Evolutionary conservation across 2,113 vertebrate genomes (phyloP), one percentile per base, ranked within the genome.

Genomic region (Hepsetus odoe): DNA sequence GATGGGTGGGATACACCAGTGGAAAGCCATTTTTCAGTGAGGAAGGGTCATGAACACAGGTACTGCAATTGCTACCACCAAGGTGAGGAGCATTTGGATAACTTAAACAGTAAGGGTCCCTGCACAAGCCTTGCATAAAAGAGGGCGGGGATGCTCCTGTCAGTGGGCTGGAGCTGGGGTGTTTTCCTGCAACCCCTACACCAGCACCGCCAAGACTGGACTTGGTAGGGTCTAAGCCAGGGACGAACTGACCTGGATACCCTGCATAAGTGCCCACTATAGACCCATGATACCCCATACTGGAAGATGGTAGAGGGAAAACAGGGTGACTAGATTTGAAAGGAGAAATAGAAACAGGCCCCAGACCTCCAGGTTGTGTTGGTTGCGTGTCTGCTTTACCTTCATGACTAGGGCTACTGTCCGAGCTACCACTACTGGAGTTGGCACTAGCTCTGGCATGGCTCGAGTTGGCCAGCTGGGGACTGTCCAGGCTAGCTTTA

Each of bases 81-180:
- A 98, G 91, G 84, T 96, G 96, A 18, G 96, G 94, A 74, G 96
- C 91, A 71, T 93, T 91, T 72, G 97, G 96, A 87, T 97, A 99
- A 86, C 94, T 96, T 75, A 98, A 91, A 86, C 97, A 99, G 67
- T 98, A 99, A 1, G 97, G 97, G 93, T 99, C 97, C 87, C 97
- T 90, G 91, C 97, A 99, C 82, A 98, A 90, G 89, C 96, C 94
- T 89, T 98, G 96, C 94, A 99, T 95, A 91, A 98, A 97, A 77
- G 97, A 96, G 0, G 97, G 96, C 1, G 96, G 96, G 12, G 97
- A 98, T 87, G 97, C 94, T 0, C 97, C 96, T 0, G 96, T 96
- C 68, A 98, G 94, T 1, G 96, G 97, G 90, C 96, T 98, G 86
- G 97, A 96, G 89, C 95, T 97, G 16, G 96, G 94, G 49, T 96